Conservation (phyloP, 2,113 vertebrate genomes). For the Paratilapia polleni region DNA sequence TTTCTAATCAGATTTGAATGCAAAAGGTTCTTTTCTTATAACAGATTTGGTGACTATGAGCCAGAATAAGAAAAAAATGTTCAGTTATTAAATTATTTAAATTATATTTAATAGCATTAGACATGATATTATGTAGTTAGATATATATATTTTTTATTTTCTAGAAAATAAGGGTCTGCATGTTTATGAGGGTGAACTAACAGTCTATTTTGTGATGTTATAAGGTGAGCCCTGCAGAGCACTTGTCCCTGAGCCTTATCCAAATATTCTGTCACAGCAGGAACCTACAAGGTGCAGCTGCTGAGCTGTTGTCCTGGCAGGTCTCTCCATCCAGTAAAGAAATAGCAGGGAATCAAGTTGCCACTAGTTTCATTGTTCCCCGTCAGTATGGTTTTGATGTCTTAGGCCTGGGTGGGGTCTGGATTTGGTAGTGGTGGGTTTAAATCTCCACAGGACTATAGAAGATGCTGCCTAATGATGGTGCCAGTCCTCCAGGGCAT, state of each 20-base stretch:
- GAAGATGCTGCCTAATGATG: constrained; percentile 76
- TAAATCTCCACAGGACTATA: constrained; percentile 66
- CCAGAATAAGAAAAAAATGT: not conserved
- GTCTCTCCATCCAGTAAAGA: constrained; percentile 37
- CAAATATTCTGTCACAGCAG: constrained; percentile 48
- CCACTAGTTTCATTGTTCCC: constrained; percentile 78
- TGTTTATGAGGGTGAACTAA: not conserved
- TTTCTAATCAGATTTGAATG: constrained; percentile 54
- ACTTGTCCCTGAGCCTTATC: constrained; percentile 1
- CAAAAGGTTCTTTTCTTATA: not conserved
- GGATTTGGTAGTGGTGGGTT: constrained; percentile 64
- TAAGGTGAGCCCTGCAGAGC: constrained; percentile 24
- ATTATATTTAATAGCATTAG: not conserved
- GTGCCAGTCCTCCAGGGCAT: constrained; percentile 82
- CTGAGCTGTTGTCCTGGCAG: constrained; percentile 39
- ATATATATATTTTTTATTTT: not conserved
- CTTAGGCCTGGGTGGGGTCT: constrained; percentile 57
- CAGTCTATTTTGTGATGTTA: not conserved
- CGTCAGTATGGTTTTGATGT: constrained; percentile 70
- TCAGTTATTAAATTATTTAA: too few species aligned
- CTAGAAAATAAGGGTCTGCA: not conserved
- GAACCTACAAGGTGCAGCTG: constrained; percentile 54
- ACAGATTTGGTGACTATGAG: not conserved
- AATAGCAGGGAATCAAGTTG: constrained; percentile 74
- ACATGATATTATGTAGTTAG: not conserved